These are phyloP conservation scores for Pseudochromis fuscus DNA, from an alignment of 2,797 vertebrate genomes.

Conservation along the genomic window DNA sequence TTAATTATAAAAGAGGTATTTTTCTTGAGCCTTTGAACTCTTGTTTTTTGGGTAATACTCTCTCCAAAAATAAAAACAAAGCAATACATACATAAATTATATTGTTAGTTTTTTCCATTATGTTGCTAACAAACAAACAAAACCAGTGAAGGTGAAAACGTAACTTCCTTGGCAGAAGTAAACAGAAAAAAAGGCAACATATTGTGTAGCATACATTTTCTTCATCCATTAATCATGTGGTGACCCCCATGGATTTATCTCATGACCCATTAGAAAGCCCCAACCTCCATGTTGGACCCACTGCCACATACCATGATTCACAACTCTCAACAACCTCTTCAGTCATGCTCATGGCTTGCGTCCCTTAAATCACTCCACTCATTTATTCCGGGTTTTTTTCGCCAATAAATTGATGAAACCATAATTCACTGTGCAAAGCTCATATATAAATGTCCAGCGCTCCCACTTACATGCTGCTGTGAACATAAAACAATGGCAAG, in stretches of 20 bases:
- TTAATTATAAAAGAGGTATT: too few relatives aligned
- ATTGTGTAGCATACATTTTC: neutral
- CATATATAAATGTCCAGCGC: too few relatives aligned
- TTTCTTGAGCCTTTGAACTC: too few relatives aligned
- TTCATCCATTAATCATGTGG: neutral
- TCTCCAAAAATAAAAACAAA: too few relatives aligned
- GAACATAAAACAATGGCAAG: neutral
- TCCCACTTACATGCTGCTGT: neutral
- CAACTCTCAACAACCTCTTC: neutral
- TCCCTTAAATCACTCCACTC: neutral
- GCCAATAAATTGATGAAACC: neutral
- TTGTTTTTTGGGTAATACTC: too few relatives aligned
- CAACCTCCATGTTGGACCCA: neutral
- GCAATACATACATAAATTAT: too few relatives aligned
- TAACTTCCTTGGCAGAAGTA: neutral
- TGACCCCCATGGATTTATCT: neutral
- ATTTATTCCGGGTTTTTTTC: neutral
- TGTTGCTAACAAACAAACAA: too few relatives aligned
- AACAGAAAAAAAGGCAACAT: neutral
- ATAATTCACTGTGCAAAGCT: too few relatives aligned
- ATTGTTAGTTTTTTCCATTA: too few relatives aligned
- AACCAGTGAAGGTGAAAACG: too few relatives aligned
- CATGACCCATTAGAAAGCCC: neutral
- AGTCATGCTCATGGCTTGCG: neutral
- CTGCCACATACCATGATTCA: neutral